phyloP scores from a whole-genome alignment of 2,113 vertebrate genomes.

The Colius striatus region DNA sequence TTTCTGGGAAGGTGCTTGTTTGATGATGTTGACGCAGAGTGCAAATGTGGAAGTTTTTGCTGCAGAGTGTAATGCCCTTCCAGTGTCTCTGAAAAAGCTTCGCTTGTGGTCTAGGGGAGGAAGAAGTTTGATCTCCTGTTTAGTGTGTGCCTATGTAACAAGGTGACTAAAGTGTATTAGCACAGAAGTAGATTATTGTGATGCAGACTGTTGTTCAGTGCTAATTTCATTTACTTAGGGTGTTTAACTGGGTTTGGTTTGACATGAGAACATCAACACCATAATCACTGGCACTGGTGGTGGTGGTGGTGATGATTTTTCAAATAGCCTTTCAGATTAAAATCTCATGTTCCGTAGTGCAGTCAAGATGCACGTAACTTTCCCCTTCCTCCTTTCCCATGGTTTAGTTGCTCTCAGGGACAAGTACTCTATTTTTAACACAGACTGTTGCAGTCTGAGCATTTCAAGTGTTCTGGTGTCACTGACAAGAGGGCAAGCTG shows the following conservation, averaged over 20 bases:
- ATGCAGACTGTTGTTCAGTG: not conserved
- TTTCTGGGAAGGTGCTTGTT: not conserved
- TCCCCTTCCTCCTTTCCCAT: not conserved
- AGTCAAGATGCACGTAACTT: not conserved
- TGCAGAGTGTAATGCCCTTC: not conserved
- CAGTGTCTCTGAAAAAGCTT: not conserved
- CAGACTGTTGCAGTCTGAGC: not conserved
- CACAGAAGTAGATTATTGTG: not conserved
- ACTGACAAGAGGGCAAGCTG: slow-evolving; percentile 10
- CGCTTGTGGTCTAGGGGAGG: not conserved
- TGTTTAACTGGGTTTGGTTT: not conserved
- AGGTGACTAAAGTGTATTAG: not conserved
- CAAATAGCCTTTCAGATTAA: not conserved
- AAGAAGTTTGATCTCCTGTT: not conserved
- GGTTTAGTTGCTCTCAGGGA: not conserved
- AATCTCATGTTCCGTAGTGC: not conserved
- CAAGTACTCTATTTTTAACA: not conserved
- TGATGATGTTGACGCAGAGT: not conserved
- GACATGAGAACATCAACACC: not conserved
- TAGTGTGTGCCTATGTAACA: not conserved
- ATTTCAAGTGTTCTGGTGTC: slow-evolving; percentile 5
- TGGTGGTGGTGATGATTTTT: not conserved
- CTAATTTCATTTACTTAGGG: not conserved
- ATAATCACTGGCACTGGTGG: fast-evolving
- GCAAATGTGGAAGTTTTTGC: not conserved